phyloP scores from a whole-genome alignment of 2,113 vertebrate species.

The Microtus oregoni region DNA sequence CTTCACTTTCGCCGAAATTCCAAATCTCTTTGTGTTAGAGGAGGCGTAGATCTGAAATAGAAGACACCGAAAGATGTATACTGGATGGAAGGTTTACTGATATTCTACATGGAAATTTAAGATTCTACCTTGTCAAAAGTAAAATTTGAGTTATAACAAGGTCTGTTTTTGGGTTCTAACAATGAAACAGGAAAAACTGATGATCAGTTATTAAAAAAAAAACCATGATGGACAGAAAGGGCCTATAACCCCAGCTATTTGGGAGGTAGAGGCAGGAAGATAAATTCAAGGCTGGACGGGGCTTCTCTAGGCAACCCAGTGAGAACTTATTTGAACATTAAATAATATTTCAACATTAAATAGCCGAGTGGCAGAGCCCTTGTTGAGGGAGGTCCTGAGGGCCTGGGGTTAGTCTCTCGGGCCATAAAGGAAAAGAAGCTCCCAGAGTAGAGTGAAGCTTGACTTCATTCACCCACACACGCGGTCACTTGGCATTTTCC shows the following conservation, averaged over 20 bases:
- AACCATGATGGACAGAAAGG: not conserved
- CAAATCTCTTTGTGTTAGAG: not conserved
- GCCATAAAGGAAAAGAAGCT: not conserved
- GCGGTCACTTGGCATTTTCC: not conserved
- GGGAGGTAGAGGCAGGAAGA: not conserved
- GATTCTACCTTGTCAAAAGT: not conserved
- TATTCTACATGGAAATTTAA: not conserved
- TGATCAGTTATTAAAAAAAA: not conserved
- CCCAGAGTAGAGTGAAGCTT: not conserved
- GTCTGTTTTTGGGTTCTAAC: not conserved
- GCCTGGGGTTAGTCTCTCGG: not conserved
- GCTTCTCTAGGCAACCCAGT: not conserved
- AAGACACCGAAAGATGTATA: conserved; percentile 41
- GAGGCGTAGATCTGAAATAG: conserved; percentile 55
- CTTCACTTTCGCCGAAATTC: not conserved
- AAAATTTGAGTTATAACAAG: not conserved
- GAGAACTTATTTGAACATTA: not conserved
- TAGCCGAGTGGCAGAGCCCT: not conserved
- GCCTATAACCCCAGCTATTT: not conserved
- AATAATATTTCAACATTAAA: not conserved
- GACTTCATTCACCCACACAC: not conserved
- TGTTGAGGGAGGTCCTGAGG: not conserved
- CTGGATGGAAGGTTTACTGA: not conserved
- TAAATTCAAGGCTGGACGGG: not conserved
- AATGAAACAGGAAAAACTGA: not conserved